Evolutionary conservation across 2,113 vertebrate genomes (phyloP), one percentile per base, ranked within the genome.

Genomic region (Gasterosteus nipponicus): DNA sequence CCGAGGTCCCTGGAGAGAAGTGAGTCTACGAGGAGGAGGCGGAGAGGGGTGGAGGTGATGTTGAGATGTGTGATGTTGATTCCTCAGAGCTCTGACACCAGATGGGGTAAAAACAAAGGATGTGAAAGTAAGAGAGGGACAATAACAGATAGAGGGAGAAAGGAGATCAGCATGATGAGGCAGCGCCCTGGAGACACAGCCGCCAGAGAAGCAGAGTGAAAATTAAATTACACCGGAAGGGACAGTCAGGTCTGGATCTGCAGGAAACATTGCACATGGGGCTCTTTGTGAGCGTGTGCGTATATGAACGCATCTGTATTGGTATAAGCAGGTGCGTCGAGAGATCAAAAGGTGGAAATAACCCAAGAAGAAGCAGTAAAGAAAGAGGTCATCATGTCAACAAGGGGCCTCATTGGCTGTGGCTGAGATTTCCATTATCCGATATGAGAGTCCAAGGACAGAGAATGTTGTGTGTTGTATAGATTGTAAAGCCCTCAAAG

Each of bases 151-250:
- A 74, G 80, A 87, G 75, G 80, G 78, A 86, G 75, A 79, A 64
- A 85, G 69, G 75, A 88, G 84, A 87, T 87, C 82, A 89, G 87
- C 90, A 91, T 87, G 90, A 90, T 85, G 89, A 90, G 86, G 80
- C 84, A 78, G 77, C 86, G 83, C 92, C 89, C 89, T 77, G 67
- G 91, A 92, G 93, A 91, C 87, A 86, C 60, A 86, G 91, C 86
- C 91, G 87, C 91, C 80, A 87, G 87, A 90, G 92, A 86, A 93
- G 88, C 82, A 89, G 90, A 92, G 93, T 86, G 90, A 87, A 95
- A 95, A 95, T 94, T 93, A 89, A 94, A 94, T 95, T 94, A 94
- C 88, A 93, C 92, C 91, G 92, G 93, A 93, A 93, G 91, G 86
- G 86, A 93, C 87, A 88, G 86, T 90, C 91, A 93, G 92, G 92